phyloP scores from a whole-genome alignment of 2,113 vertebrate genomes.

The Chionis minor region DNA sequence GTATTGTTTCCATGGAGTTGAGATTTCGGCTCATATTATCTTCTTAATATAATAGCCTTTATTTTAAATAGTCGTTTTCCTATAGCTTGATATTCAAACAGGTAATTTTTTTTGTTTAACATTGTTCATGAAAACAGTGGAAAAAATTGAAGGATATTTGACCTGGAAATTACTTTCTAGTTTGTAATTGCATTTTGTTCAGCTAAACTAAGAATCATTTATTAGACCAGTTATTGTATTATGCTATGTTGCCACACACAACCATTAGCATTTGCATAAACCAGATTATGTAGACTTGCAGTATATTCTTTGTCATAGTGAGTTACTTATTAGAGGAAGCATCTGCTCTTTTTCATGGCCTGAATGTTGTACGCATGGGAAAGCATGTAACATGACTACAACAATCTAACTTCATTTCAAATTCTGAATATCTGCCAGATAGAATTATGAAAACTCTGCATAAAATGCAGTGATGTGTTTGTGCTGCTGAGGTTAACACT shows the following conservation, averaged over 20 bases:
- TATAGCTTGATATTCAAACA: not conserved
- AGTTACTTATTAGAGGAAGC: slow-evolving; percentile 4
- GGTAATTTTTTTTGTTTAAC: not conserved
- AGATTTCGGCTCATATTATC: not conserved
- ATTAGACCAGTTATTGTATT: slow-evolving; percentile 28
- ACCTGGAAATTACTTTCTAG: slow-evolving; percentile 5
- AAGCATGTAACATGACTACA: slow-evolving; percentile 21
- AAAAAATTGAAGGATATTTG: not conserved
- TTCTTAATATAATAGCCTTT: not conserved
- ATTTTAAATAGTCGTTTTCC: not conserved
- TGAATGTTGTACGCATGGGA: not conserved
- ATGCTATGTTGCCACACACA: not conserved
- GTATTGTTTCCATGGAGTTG: slow-evolving; percentile 27
- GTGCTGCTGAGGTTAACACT: not conserved
- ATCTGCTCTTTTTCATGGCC: slow-evolving; percentile 3
- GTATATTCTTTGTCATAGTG: slow-evolving; percentile 18
- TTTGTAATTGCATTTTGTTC: slow-evolving; percentile 36
- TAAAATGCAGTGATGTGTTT: not conserved
- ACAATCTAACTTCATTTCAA: slow-evolving; percentile 22
- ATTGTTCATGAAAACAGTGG: not conserved
- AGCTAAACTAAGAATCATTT: slow-evolving; percentile 17
- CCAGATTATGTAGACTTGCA: slow-evolving; percentile 3
- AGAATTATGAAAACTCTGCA: slow-evolving; percentile 26
- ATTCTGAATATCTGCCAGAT: slow-evolving; percentile 40
- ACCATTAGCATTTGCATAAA: slow-evolving; percentile 3